Conservation (phyloP, 2,113 vertebrate genomes). For the Syngnathoides biaculeatus region DNA sequence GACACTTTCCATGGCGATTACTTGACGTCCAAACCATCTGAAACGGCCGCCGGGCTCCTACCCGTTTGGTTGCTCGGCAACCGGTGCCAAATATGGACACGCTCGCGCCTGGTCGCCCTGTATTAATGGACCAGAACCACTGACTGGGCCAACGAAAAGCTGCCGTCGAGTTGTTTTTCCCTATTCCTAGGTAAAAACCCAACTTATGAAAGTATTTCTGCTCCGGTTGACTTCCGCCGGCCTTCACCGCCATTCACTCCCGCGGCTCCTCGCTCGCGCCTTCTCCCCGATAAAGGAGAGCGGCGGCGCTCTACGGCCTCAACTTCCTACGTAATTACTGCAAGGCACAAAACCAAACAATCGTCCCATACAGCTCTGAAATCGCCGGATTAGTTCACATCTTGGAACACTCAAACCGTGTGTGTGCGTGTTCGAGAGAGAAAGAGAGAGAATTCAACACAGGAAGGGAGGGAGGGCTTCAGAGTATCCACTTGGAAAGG, state of each 20-base stretch:
- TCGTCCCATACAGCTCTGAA: conserved; percentile 68
- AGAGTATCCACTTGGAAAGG: conserved; percentile 57
- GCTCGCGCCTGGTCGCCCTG: no score
- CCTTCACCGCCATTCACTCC: neutral
- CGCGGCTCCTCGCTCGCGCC: neutral
- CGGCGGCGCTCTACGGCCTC: conserved; percentile 51
- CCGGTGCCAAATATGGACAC: no score
- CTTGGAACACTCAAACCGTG: conserved; percentile 67
- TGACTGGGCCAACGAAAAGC: no score
- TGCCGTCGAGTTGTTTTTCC: no score
- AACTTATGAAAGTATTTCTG: no score
- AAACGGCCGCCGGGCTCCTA: no score
- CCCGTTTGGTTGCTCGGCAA: no score
- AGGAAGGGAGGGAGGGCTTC: conserved; percentile 70
- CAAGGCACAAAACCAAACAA: conserved; percentile 73
- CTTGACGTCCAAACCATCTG: no score
- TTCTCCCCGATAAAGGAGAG: neutral
- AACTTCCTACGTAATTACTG: conserved; percentile 77
- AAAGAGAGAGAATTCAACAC: conserved; percentile 34
- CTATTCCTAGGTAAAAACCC: no score
- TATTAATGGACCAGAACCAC: no score
- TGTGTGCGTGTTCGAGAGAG: conserved; percentile 18
- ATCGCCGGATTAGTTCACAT: conserved; percentile 73
- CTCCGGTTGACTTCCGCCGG: no score
- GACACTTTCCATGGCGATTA: no score